A percentile compares a stretch with the other conserved stretches of the same genome.
phyloP scores from a whole-genome alignment of 2,113 vertebrate species.

The Daboia siamensis region DNA sequence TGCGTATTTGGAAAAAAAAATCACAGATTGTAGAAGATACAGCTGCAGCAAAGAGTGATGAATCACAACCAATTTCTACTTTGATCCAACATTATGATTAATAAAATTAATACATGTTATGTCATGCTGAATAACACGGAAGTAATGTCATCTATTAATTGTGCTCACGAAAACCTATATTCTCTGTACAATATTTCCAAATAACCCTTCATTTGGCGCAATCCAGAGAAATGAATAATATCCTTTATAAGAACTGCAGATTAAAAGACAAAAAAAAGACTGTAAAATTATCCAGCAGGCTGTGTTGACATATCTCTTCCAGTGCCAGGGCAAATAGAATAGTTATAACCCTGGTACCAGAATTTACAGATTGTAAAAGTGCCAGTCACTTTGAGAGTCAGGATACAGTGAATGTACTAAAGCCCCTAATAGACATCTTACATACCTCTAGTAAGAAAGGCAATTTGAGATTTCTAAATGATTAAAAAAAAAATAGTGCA shows the following conservation, averaged over 20 bases:
- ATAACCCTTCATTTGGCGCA: background rate
- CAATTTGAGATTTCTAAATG: background rate
- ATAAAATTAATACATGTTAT: background rate
- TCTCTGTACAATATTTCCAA: background rate
- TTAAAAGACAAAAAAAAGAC: background rate
- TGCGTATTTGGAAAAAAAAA: background rate
- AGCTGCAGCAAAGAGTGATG: background rate
- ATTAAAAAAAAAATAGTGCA: background rate
- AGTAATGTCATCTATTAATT: background rate
- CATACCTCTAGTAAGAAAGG: background rate
- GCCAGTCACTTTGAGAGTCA: background rate
- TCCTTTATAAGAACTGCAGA: background rate
- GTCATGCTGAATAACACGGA: background rate
- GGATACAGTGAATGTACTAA: background rate
- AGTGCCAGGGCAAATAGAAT: background rate
- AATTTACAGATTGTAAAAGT: background rate
- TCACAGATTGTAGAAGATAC: background rate
- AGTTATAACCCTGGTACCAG: background rate
- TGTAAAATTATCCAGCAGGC: background rate
- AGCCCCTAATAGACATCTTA: background rate
- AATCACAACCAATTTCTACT: background rate
- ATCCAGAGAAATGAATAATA: background rate
- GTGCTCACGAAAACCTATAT: background rate
- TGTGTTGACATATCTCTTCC: background rate
- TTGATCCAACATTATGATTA: background rate